Conservation (phyloP, 2,797 vertebrate species). For the Falco peregrinus region DNA sequence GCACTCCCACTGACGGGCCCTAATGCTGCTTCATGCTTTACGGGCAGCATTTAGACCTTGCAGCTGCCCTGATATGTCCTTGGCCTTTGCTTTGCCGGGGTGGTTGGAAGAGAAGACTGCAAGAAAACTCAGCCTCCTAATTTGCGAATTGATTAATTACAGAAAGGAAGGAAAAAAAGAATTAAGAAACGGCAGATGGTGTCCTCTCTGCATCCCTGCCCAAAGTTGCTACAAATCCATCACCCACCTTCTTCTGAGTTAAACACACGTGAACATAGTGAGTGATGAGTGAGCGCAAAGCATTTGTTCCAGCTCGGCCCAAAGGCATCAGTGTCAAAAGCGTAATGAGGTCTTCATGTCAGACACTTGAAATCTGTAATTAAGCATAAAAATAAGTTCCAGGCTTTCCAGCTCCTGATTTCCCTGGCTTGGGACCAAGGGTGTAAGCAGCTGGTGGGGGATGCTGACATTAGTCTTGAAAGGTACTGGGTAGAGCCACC, state of each 20-base stretch:
- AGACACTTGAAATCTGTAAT: neutral
- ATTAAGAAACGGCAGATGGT: slow-evolving; percentile 28
- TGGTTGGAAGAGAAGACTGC: neutral
- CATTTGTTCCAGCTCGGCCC: neutral
- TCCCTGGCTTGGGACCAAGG: neutral
- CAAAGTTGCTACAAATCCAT: slow-evolving; percentile 25
- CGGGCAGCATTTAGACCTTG: neutral
- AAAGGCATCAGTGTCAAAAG: neutral
- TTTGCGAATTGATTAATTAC: neutral
- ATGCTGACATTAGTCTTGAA: neutral
- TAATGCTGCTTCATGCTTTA: neutral
- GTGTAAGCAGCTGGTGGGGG: rapidly evolving
- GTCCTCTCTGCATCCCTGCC: slow-evolving; percentile 17
- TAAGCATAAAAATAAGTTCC: neutral
- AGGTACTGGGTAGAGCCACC: neutral
- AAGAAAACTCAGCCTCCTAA: neutral
- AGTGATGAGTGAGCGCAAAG: neutral
- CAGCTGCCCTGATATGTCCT: neutral
- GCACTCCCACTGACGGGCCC: neutral
- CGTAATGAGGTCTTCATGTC: neutral
- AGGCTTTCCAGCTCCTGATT: neutral
- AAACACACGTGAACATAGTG: neutral
- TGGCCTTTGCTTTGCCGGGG: neutral
- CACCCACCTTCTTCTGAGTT: neutral
- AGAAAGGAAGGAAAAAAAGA: neutral